A percentile compares a stretch with the other conserved stretches of the same genome.
These are phyloP conservation scores for Saccopteryx bilineata DNA, from an alignment of 2,113 vertebrate genomes.

Conservation along the genomic window DNA sequence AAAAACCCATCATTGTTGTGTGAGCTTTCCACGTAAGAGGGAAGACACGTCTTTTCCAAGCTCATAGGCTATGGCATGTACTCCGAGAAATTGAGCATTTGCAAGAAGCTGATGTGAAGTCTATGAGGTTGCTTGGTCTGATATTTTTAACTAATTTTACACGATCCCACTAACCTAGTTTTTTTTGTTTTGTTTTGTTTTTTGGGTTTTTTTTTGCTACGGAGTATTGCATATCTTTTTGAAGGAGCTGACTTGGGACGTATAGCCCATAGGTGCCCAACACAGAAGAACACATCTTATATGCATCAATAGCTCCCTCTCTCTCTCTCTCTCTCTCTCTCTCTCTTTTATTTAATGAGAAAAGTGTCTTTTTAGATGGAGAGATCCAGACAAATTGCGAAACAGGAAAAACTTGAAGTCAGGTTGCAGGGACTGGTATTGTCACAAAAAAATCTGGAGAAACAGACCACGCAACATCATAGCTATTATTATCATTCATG, in stretches of 20 bases:
- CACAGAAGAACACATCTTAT: background rate
- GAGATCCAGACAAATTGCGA: background rate
- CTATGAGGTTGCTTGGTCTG: background rate
- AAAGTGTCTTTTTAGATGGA: background rate
- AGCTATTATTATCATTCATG: background rate
- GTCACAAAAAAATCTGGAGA: background rate
- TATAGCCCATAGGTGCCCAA: too few relatives aligned
- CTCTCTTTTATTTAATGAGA: background rate
- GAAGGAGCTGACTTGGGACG: background rate
- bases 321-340: background rate
- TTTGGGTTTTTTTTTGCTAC: background rate
- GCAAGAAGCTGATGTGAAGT: background rate
- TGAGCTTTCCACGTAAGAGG: background rate
- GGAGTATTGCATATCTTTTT: background rate
- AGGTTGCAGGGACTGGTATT: background rate
- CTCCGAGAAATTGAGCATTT: background rate
- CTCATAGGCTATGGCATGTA: rapidly evolving
- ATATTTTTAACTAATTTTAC: background rate
- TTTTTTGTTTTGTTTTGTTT: too few relatives aligned
- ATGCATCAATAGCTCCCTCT: background rate
- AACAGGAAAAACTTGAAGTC: background rate
- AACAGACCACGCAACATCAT: background rate
- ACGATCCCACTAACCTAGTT: background rate
- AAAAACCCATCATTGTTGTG: background rate
- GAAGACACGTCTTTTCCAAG: background rate